These are phyloP conservation scores for Catharus fuscescens DNA, from an alignment of 2,113 vertebrate species.

Conservation along the genomic window DNA sequence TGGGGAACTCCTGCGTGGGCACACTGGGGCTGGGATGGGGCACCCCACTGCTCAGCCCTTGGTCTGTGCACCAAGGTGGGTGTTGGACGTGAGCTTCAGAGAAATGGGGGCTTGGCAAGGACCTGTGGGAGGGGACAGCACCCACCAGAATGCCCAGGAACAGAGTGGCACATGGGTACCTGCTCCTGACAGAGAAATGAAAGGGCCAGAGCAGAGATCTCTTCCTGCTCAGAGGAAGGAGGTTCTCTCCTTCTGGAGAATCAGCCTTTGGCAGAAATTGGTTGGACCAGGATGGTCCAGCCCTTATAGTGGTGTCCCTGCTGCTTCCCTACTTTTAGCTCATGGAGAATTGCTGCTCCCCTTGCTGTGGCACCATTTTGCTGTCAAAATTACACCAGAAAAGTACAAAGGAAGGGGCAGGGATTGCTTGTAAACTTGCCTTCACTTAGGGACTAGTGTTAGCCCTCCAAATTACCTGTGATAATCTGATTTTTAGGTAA, in stretches of 20 bases:
- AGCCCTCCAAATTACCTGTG: background rate
- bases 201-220: background rate
- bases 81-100: background rate
- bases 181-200: background rate
- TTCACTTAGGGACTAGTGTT: background rate
- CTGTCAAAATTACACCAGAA: background rate
- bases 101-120: background rate
- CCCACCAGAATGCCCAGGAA: background rate
- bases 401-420: background rate
- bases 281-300: background rate
- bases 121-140: background rate
- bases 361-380: background rate
- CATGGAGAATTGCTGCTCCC: background rate
- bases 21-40: background rate
- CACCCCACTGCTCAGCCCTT: background rate
- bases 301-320: background rate
- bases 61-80: background rate
- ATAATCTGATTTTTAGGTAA: background rate
- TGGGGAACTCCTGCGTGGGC: background rate
- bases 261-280: background rate
- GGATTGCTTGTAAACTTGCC: background rate
- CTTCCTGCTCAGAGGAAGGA: background rate
- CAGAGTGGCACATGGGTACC: rapidly evolving
- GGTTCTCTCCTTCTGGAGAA: background rate
- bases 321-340: background rate